These are phyloP conservation scores for Lycopodina hypogea DNA, from an alignment of 37 sponge, comb jelly and placozoan species.

Conservation along the genomic window DNA sequence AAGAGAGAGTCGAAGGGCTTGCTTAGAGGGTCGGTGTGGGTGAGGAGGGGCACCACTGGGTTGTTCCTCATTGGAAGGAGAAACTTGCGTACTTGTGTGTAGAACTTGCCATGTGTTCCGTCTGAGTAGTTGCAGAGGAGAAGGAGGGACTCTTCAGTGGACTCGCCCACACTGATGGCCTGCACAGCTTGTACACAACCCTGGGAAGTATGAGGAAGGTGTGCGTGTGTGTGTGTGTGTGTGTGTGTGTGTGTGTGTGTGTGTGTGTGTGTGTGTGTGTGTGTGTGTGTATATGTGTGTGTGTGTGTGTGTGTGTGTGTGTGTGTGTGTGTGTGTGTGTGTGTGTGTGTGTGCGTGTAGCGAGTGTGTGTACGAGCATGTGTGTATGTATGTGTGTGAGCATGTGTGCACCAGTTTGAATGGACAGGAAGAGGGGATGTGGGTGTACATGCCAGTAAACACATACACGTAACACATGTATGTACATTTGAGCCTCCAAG, in stretches of 20 bases:
- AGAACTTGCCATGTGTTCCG: slow-evolving; percentile 20
- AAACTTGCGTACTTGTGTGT: neutral
- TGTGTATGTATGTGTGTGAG: too few species aligned
- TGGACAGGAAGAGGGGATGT: too few species aligned
- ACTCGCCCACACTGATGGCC: slow-evolving; percentile 16
- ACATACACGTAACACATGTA: too few species aligned
- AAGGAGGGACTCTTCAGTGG: slow-evolving; percentile 32
- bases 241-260: too few species aligned
- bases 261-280: neutral
- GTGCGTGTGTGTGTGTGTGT: neutral
- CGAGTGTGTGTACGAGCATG: too few species aligned
- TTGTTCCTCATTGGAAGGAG: slow-evolving; percentile 41
- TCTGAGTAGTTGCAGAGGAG: slow-evolving; percentile 29
- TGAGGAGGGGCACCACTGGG: slow-evolving; percentile 38
- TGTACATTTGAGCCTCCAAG: too few species aligned
- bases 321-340: too few species aligned
- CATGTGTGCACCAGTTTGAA: too few species aligned
- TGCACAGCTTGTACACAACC: slow-evolving; percentile 42
- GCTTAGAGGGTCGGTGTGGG: neutral
- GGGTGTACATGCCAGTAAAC: too few species aligned
- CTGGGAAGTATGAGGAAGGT: slow-evolving; percentile 8
- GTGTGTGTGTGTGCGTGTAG: too few species aligned
- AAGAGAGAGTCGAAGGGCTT: slow-evolving; percentile 24
- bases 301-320: too few species aligned
- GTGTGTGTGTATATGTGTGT: neutral